Conservation (phyloP, 2,797 vertebrate genomes). For the Schizopygopsis malacanthus region DNA sequence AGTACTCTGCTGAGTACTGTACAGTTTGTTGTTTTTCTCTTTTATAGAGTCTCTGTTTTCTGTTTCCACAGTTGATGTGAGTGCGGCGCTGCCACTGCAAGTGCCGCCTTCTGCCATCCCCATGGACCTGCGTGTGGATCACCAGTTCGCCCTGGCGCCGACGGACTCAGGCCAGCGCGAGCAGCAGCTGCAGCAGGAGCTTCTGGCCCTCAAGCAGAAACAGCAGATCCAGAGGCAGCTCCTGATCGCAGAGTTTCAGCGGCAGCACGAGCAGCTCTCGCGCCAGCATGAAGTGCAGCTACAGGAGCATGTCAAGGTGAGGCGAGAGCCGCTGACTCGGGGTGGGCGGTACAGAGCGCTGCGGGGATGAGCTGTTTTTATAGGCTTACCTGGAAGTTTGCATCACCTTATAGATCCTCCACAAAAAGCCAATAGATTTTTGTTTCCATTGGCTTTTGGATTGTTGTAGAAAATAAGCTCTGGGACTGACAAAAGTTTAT, state of each 20-base stretch:
- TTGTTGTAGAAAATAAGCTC: neutral
- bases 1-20: neutral
- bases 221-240: conserved; percentile 98
- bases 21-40: neutral
- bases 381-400: neutral
- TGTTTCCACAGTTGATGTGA: conserved; percentile 80
- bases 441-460: neutral
- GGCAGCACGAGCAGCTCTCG: conserved; percentile 96
- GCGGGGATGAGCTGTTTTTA: neutral
- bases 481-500: neutral
- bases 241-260: conserved; percentile 96
- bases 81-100: conserved; percentile 86
- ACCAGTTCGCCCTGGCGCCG: conserved; percentile 78
- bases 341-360: neutral
- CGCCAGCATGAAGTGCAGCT: conserved; percentile 97
- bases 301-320: conserved; percentile 94
- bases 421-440: neutral
- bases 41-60: neutral
- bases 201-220: conserved; percentile 94
- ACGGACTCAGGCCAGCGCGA: conserved; percentile 80
- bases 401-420: neutral
- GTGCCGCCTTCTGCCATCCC: conserved; percentile 90
- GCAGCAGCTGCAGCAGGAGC: conserved; percentile 97
- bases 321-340: neutral
- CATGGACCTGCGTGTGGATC: conserved; percentile 95